Evolutionary conservation across 2,113 vertebrate species (phyloP).

Genomic region (Hiodon tergisus): DNA sequence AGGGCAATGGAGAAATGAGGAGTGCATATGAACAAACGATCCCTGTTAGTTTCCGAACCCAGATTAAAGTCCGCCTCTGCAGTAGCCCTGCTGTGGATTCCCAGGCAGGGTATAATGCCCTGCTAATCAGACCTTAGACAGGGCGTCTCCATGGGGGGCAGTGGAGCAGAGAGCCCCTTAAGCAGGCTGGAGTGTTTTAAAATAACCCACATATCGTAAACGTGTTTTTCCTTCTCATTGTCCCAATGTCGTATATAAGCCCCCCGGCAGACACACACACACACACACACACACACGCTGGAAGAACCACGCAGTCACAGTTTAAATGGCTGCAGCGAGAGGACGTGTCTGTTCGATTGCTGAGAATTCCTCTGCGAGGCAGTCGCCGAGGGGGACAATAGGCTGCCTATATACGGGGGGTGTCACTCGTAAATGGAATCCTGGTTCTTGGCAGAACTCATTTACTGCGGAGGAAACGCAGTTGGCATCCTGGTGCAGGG

Average conservation of each 20-base stretch:
- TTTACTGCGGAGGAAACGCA: slow-evolving; percentile 13
- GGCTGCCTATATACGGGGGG: neutral
- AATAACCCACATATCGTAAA: neutral
- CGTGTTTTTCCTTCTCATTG: neutral
- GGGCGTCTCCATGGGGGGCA: neutral
- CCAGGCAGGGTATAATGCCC: neutral
- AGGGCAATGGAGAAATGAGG: no score
- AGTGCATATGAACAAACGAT: neutral
- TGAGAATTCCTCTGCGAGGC: slow-evolving; percentile 1
- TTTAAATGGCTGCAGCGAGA: neutral
- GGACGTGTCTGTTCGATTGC: neutral
- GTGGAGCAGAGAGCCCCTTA: neutral
- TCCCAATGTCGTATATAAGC: neutral
- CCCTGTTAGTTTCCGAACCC: neutral
- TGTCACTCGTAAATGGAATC: slow-evolving; percentile 20
- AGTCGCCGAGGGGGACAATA: neutral
- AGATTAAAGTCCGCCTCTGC: neutral
- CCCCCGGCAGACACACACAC: no score
- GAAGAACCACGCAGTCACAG: neutral
- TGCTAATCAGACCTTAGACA: slow-evolving; percentile 5
- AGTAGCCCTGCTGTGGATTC: neutral
- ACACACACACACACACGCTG: neutral
- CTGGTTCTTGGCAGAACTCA: slow-evolving; percentile 11
- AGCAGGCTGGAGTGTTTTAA: neutral
- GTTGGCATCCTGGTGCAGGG: neutral